A percentile compares a stretch with the other conserved stretches of the same genome.
phyloP scores from a whole-genome alignment of 2,797 vertebrate genomes.

The Lates japonicus region DNA sequence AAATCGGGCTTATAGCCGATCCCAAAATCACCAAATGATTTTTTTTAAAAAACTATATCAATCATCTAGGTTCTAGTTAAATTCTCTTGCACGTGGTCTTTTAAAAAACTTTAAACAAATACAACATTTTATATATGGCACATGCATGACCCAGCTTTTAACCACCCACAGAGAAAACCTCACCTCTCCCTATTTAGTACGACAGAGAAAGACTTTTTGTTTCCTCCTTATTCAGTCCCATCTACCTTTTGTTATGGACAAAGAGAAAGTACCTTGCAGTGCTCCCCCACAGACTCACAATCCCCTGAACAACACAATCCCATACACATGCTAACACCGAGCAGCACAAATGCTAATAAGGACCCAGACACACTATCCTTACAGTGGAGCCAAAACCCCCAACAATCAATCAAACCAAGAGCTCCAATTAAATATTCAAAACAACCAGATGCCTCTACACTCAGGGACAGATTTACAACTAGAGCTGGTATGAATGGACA shows the following conservation, averaged over 20 bases:
- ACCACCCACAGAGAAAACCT: conserved; percentile 30
- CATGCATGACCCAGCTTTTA: conserved; percentile 1
- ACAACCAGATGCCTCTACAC: conserved; percentile 20
- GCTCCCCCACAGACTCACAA: conserved; percentile 51
- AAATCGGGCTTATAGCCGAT: neutral
- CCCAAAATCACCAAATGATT: neutral
- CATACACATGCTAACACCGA: conserved; percentile 67
- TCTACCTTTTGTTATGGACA: conserved; percentile 66
- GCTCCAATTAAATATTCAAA: conserved; percentile 35
- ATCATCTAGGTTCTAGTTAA: neutral
- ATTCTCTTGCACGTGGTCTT: neutral
- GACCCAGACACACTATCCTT: conserved; percentile 5
- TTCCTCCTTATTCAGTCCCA: conserved; percentile 48
- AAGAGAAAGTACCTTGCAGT: conserved; percentile 44
- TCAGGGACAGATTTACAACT: conserved; percentile 21
- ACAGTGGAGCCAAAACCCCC: conserved; percentile 21
- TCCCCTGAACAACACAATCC: conserved; percentile 9
- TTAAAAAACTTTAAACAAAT: neutral
- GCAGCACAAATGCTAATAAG: conserved; percentile 61
- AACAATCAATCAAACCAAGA: conserved; percentile 51
- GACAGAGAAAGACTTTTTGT: conserved; percentile 34
- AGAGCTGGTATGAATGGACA: neutral
- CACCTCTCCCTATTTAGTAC: conserved; percentile 13
- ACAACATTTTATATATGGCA: neutral
- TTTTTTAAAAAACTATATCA: neutral